A percentile compares a stretch with the other conserved stretches of the same genome.
Conservation (phyloP, 2,888 invertebrate genomes). For the Entomobrya multifasciata region DNA sequence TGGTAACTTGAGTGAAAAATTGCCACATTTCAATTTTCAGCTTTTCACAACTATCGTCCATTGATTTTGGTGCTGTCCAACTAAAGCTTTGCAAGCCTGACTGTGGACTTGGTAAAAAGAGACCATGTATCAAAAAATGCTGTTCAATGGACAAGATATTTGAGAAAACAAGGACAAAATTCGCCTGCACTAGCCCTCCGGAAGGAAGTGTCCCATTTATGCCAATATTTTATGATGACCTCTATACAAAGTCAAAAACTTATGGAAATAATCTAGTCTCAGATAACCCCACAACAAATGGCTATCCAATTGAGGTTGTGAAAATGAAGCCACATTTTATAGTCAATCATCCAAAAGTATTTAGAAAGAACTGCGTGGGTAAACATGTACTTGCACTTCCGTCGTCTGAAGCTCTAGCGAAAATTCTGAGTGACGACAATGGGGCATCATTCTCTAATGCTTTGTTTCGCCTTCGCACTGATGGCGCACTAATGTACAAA, state of each 20-base stretch:
- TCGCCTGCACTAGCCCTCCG: conserved; percentile 14
- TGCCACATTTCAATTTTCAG: no score
- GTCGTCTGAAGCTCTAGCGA: conserved; percentile 3
- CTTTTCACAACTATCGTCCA: neutral
- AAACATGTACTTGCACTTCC: neutral
- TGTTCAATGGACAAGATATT: conserved; percentile 62
- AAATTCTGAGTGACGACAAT: neutral
- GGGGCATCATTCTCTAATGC: neutral
- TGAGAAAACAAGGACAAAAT: neutral
- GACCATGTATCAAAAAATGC: conserved; percentile 73
- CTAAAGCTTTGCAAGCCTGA: conserved; percentile 47
- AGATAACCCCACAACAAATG: neutral
- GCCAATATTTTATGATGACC: conserved; percentile 69
- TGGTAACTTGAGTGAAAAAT: no score
- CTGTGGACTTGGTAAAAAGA: conserved; percentile 53
- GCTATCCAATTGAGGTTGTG: neutral
- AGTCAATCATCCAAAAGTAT: conserved; percentile 40
- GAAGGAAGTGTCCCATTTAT: conserved; percentile 38
- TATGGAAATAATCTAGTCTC: neutral
- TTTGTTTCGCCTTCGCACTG: conserved; percentile 57
- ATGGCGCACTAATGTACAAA: conserved; percentile 70
- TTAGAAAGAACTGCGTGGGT: conserved; percentile 19
- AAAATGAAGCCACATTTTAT: conserved; percentile 52
- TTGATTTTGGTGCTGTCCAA: neutral
- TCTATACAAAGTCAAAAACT: conserved; percentile 25